Evolutionary conservation across 2,797 vertebrate genomes (phyloP).

Genomic region (Silurus aristotelis): DNA sequence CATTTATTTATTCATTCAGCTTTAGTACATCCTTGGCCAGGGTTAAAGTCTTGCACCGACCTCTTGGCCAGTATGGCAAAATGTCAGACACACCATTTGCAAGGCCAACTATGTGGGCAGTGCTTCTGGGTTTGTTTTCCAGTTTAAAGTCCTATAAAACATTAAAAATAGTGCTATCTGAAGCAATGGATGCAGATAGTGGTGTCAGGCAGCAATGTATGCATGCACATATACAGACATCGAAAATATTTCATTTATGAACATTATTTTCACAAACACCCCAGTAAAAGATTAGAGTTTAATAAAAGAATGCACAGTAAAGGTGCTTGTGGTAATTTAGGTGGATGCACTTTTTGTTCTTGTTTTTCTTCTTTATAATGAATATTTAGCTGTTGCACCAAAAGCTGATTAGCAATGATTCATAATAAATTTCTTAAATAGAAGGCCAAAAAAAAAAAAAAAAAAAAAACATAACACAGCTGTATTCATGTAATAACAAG

Average conservation of each 20-base stretch:
- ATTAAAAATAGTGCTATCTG: too few relatives aligned
- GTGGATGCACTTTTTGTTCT: not conserved
- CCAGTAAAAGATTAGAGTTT: not conserved
- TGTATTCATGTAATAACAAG: constrained; percentile 21
- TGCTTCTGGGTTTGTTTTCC: not conserved
- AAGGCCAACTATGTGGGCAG: not conserved
- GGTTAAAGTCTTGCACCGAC: not conserved
- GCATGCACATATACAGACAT: not conserved
- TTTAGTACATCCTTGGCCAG: not conserved
- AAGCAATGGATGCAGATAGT: not conserved
- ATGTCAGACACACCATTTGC: not conserved
- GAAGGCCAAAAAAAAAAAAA: not conserved
- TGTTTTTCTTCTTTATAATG: not conserved
- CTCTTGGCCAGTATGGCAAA: not conserved
- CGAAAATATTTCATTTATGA: not conserved
- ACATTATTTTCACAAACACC: not conserved
- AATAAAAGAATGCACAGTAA: not conserved
- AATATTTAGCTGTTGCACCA: not conserved
- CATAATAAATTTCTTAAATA: not conserved
- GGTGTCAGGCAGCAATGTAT: not conserved
- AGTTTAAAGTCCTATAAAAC: not conserved
- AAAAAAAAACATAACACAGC: not conserved
- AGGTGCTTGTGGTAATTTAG: not conserved
- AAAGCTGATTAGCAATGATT: not conserved
- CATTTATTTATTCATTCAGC: not conserved